A percentile compares a stretch with the other conserved stretches of the same genome.
Conservation (phyloP, 2,113 vertebrate genomes). For the Bolborhynchus lineola region DNA sequence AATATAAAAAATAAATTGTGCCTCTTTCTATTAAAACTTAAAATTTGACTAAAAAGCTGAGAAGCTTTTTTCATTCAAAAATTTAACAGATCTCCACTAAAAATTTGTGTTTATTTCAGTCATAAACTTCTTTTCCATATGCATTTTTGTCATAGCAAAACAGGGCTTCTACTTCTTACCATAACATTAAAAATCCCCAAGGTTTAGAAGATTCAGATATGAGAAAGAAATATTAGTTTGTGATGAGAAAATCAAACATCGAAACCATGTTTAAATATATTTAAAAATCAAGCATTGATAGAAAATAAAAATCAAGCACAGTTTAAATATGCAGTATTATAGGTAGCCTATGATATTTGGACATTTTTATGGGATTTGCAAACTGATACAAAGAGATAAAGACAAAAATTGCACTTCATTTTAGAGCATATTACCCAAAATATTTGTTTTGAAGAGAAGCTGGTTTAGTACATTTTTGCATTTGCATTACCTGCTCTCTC, state of each 20-base stretch:
- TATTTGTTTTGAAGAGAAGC: neutral
- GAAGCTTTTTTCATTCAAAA: neutral
- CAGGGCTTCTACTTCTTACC: neutral
- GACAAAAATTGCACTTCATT: neutral
- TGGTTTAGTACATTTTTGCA: neutral
- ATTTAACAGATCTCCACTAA: neutral
- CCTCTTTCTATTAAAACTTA: neutral
- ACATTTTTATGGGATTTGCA: neutral
- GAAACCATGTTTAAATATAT: neutral
- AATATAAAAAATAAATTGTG: neutral
- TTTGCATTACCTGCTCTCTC: neutral
- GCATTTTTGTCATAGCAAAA: neutral
- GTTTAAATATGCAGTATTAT: neutral
- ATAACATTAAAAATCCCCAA: fast-evolving
- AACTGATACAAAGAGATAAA: neutral
- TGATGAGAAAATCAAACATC: neutral
- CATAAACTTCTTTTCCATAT: neutral
- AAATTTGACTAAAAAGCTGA: neutral
- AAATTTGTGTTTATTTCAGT: neutral
- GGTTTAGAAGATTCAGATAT: neutral
- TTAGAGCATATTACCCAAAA: neutral
- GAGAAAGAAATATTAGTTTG: neutral
- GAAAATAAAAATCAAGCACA: neutral
- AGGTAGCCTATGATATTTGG: neutral
- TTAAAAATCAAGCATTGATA: neutral